Percentiles rank a stretch among this genome's conserved stretches.
Evolutionary conservation across 2,113 vertebrate genomes (phyloP).

Genomic region (Bombycilla garrulus): DNA sequence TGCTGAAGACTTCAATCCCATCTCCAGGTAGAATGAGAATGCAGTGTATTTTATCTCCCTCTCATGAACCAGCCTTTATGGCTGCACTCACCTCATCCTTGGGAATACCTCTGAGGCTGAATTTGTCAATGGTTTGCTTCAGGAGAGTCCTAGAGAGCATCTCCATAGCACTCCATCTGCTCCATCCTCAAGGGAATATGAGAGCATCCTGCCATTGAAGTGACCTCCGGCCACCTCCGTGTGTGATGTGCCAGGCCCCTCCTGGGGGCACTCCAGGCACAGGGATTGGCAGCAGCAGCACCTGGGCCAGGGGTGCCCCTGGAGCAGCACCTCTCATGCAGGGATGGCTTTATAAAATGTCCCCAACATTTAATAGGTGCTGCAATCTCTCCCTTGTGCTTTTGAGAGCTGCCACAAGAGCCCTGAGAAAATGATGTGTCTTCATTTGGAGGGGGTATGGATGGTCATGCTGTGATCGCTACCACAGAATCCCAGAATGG

Average conservation of each 20-base stretch:
- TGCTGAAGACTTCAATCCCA: not conserved
- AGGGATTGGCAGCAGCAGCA: not conserved
- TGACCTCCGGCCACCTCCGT: not conserved
- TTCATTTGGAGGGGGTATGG: not conserved
- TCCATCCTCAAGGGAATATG: not conserved
- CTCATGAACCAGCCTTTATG: not conserved
- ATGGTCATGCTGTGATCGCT: too few species aligned
- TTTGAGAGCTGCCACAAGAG: not conserved
- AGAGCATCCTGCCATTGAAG: not conserved
- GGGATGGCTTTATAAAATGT: not conserved
- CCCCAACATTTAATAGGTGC: not conserved
- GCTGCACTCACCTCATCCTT: not conserved
- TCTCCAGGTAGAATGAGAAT: not conserved
- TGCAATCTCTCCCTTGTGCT: not conserved
- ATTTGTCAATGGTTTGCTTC: not conserved
- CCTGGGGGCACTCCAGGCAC: constrained; percentile 12
- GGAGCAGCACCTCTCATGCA: not conserved
- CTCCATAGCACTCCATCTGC: constrained; percentile 1
- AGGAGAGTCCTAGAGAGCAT: not conserved
- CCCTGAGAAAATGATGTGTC: not conserved
- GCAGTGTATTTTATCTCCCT: not conserved
- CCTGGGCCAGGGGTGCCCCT: not conserved
- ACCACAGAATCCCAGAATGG: not conserved
- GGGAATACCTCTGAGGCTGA: not conserved
- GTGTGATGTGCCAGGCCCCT: not conserved